Conservation (phyloP, 2,113 vertebrate genomes). For the Montifringilla adamsi region DNA sequence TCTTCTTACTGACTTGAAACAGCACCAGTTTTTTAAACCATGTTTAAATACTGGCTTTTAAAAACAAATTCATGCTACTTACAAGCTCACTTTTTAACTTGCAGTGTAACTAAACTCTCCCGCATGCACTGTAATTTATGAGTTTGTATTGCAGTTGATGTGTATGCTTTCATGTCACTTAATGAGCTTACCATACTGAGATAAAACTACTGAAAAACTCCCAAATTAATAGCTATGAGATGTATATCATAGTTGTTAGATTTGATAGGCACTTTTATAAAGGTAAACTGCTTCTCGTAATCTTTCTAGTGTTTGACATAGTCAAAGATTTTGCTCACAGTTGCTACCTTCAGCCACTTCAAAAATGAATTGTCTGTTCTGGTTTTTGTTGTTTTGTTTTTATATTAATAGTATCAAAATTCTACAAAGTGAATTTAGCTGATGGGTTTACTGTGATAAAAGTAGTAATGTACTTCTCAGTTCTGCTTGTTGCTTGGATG, state of each 20-base stretch:
- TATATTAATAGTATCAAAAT: not conserved
- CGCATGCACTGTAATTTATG: not conserved
- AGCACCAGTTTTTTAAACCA: not conserved
- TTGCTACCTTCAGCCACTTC: not conserved
- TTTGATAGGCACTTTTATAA: not conserved
- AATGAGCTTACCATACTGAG: fast-evolving
- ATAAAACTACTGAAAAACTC: not conserved
- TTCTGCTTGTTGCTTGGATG: not conserved
- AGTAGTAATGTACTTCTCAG: not conserved
- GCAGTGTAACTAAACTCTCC: not conserved
- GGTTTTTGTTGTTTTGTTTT: not conserved
- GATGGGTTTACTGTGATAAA: not conserved
- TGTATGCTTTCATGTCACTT: not conserved
- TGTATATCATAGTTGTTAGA: not conserved
- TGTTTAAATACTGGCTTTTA: not conserved
- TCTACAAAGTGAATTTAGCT: not conserved
- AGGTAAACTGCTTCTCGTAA: not conserved
- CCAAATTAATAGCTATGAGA: not conserved
- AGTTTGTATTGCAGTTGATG: not conserved
- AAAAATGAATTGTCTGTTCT: not conserved
- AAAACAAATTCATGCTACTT: not conserved
- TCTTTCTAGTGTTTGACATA: not conserved
- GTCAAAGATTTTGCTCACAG: not conserved
- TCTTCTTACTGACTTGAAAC: not conserved
- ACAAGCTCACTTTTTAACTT: not conserved